A percentile compares a stretch with the other conserved stretches of the same genome.
Evolutionary conservation across 2,113 vertebrate genomes (phyloP).

Genomic region (Poeciliopsis occidentalis): DNA sequence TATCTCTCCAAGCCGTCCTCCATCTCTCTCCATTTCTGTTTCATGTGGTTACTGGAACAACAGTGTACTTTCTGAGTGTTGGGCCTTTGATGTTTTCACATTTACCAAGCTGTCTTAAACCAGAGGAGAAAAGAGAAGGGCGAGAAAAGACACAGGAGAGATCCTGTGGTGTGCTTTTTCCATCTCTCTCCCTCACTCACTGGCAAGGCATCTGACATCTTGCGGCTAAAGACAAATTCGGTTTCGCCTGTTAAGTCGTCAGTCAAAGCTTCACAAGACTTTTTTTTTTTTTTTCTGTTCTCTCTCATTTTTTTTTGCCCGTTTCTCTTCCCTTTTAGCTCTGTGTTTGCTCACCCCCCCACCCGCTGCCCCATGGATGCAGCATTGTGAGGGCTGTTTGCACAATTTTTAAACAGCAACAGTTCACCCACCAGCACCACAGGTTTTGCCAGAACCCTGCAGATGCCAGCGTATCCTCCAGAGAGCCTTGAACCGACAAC

Average conservation of each 20-base stretch:
- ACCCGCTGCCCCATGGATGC: slow-evolving; percentile 67
- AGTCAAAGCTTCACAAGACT: slow-evolving; percentile 71
- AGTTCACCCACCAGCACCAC: slow-evolving; percentile 37
- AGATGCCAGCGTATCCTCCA: slow-evolving; percentile 78
- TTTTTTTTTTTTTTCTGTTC: slow-evolving; percentile 37
- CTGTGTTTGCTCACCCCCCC: slow-evolving; percentile 54
- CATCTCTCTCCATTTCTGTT: slow-evolving; percentile 62
- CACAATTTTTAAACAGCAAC: slow-evolving; percentile 76
- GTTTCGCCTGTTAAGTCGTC: slow-evolving; percentile 79
- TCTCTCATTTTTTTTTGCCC: slow-evolving; percentile 6
- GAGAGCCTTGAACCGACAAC: slow-evolving; percentile 77
- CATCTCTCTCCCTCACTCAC: slow-evolving; percentile 56
- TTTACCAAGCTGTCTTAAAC: slow-evolving; percentile 80
- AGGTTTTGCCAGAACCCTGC: slow-evolving; percentile 69
- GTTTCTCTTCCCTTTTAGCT: slow-evolving; percentile 25
- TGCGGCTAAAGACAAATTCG: slow-evolving; percentile 75
- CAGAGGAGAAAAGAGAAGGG: slow-evolving; percentile 71
- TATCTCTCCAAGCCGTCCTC: slow-evolving; percentile 58
- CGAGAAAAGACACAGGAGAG: slow-evolving; percentile 67
- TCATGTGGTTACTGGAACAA: slow-evolving; percentile 82
- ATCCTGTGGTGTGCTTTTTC: slow-evolving; percentile 69
- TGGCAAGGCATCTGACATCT: slow-evolving; percentile 79
- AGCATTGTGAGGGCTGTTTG: slow-evolving; percentile 73
- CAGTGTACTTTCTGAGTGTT: slow-evolving; percentile 76
- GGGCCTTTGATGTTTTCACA: slow-evolving; percentile 79